These are phyloP conservation scores for Machimus atricapillus DNA, from an alignment of 2,888 invertebrate genomes.

Conservation along the genomic window DNA sequence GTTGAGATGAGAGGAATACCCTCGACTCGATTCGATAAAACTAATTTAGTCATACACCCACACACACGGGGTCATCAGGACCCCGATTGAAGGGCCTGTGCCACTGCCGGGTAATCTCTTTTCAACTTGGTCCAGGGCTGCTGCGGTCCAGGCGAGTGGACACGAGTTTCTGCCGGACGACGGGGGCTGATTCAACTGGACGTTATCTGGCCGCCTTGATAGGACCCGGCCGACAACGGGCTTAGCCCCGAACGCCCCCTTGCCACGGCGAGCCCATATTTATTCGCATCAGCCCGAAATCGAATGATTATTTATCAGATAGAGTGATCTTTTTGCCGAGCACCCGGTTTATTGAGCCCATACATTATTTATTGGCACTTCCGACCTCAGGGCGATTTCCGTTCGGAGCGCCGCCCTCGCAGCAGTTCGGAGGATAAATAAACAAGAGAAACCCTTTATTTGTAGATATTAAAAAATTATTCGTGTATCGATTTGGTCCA, in stretches of 20 bases:
- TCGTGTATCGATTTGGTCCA: neutral
- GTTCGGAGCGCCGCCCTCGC: slow-evolving; percentile 14
- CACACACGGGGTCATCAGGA: neutral
- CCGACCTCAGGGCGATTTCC: slow-evolving; percentile 44
- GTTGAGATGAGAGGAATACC: slow-evolving; percentile 3
- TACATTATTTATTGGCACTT: slow-evolving; percentile 46
- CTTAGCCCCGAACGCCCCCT: neutral
- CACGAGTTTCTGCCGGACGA: neutral
- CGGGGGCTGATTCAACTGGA: neutral
- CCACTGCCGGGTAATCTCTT: slow-evolving; percentile 5
- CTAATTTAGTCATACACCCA: slow-evolving; percentile 21
- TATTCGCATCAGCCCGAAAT: slow-evolving; percentile 26
- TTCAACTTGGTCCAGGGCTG: neutral
- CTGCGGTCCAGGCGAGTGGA: neutral
- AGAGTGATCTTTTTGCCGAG: slow-evolving; percentile 16
- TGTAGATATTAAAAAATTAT: slow-evolving; percentile 39
- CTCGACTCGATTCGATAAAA: slow-evolving; percentile 15
- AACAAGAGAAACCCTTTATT: slow-evolving; percentile 32
- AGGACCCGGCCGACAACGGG: neutral
- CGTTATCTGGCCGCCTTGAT: slow-evolving; percentile 10
- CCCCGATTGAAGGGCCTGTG: neutral
- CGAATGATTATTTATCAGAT: slow-evolving; percentile 33
- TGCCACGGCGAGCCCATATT: neutral
- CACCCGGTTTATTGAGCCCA: neutral
- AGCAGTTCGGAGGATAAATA: slow-evolving; percentile 17